Evolutionary conservation across 2,797 vertebrate species (phyloP).

Genomic region (Pelochelys cantorii): DNA sequence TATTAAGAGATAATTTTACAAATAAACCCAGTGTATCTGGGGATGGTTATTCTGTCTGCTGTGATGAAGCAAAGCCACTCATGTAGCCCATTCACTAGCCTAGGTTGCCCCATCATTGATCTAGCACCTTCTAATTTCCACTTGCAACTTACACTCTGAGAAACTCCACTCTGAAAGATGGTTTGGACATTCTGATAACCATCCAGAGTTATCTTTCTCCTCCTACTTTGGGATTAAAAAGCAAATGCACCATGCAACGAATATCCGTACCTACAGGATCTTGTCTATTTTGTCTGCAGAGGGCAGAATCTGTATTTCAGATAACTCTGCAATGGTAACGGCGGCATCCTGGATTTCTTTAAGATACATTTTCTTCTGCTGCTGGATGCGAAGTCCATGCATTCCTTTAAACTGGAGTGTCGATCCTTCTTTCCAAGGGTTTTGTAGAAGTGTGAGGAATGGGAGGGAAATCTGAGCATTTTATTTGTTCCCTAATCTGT

Average conservation of each 20-base stretch:
- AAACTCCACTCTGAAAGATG: slow-evolving; percentile 25
- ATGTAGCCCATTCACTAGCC: no score
- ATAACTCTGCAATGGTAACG: slow-evolving; percentile 19
- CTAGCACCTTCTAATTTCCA: not conserved
- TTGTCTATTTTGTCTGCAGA: slow-evolving; percentile 10
- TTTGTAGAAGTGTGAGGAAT: not conserved
- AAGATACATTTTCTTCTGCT: not conserved
- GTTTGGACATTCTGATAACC: slow-evolving; percentile 34
- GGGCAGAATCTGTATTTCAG: not conserved
- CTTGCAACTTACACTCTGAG: not conserved
- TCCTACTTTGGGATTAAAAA: slow-evolving; percentile 20
- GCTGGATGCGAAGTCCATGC: not conserved
- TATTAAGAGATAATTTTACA: not conserved
- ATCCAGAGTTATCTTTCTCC: slow-evolving; percentile 36
- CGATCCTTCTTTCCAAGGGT: not conserved
- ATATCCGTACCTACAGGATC: not conserved
- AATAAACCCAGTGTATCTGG: not conserved
- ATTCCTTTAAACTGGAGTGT: not conserved
- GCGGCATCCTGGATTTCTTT: not conserved
- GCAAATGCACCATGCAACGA: slow-evolving; percentile 28
- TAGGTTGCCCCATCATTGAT: no score
- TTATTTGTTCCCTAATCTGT: not conserved
- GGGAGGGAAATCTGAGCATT: not conserved
- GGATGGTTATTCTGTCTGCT: no score
- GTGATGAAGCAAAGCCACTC: no score